phyloP scores from a whole-genome alignment of 2,113 vertebrate genomes.

The Nanger granti region DNA sequence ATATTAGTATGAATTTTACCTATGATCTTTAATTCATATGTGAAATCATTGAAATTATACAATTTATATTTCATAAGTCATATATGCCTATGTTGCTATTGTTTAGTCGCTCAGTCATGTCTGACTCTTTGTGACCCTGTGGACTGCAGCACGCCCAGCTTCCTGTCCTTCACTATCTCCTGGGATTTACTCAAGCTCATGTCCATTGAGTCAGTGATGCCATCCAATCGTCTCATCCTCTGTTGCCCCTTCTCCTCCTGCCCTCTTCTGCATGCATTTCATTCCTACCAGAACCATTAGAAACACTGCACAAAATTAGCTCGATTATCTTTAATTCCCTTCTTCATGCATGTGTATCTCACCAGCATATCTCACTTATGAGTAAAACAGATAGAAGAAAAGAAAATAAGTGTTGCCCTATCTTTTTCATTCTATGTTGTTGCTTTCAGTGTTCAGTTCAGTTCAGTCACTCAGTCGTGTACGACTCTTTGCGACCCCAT shows the following conservation, averaged over 20 bases:
- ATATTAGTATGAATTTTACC: background rate
- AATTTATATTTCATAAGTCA: background rate
- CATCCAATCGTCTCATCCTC: background rate
- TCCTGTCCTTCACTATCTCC: background rate
- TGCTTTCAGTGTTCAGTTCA: background rate
- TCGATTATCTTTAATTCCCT: background rate
- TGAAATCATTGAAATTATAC: background rate
- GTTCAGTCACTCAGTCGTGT: background rate
- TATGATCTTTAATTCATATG: background rate
- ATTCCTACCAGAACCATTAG: background rate
- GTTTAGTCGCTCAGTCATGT: background rate
- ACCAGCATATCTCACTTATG: background rate
- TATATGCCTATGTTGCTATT: background rate
- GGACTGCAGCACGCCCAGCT: background rate
- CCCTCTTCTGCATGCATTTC: background rate
- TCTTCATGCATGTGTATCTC: background rate
- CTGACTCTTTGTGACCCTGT: background rate
- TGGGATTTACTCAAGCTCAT: background rate
- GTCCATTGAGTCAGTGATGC: background rate
- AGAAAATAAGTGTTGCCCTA: background rate
- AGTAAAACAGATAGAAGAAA: background rate
- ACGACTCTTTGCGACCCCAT: rapidly evolving
- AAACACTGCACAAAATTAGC: background rate
- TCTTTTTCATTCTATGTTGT: background rate
- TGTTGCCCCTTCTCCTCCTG: background rate